A percentile compares a stretch with the other conserved stretches of the same genome.
These are phyloP conservation scores for Oryzaephilus surinamensis DNA, from an alignment of 1,140 invertebrate species.

Conservation along the genomic window DNA sequence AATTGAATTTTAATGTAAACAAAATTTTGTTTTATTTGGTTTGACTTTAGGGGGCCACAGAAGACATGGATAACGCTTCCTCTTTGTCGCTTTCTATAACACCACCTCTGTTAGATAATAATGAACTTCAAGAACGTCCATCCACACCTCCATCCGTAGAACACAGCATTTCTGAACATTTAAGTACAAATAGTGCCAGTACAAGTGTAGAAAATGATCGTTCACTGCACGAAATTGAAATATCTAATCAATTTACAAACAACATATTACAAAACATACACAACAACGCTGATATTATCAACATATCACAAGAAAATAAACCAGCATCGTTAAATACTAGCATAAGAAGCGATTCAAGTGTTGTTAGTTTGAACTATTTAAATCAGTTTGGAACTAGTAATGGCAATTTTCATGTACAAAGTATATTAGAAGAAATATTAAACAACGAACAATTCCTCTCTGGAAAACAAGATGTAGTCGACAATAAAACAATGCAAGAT, in stretches of 20 bases:
- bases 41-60: no score
- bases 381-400: conserved; percentile 1
- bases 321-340: conserved; percentile 17
- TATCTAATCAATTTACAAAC: conserved; percentile 13
- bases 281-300: conserved; percentile 7
- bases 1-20: no score
- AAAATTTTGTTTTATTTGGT: no score
- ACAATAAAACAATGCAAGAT: conserved; percentile 29
- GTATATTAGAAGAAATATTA: conserved; percentile 33
- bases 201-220: conserved; percentile 32
- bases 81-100: conserved; percentile 17
- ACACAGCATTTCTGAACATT: conserved; percentile 27
- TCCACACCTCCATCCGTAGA: conserved; percentile 6
- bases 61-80: no score
- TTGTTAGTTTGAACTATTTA: conserved; percentile 13
- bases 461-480: conserved; percentile 31
- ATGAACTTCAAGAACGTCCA: conserved; percentile 6
- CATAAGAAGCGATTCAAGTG: conserved; percentile 16
- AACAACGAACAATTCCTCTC: conserved; percentile 23
- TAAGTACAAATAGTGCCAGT: no score
- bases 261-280: conserved; percentile 9
- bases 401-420: conserved; percentile 21
- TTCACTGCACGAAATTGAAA: conserved; percentile 32
- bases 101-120: conserved; percentile 13
- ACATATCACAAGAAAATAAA: conserved; percentile 14